phyloP scores from a whole-genome alignment of 2,797 vertebrate genomes.

The Channa striata region DNA sequence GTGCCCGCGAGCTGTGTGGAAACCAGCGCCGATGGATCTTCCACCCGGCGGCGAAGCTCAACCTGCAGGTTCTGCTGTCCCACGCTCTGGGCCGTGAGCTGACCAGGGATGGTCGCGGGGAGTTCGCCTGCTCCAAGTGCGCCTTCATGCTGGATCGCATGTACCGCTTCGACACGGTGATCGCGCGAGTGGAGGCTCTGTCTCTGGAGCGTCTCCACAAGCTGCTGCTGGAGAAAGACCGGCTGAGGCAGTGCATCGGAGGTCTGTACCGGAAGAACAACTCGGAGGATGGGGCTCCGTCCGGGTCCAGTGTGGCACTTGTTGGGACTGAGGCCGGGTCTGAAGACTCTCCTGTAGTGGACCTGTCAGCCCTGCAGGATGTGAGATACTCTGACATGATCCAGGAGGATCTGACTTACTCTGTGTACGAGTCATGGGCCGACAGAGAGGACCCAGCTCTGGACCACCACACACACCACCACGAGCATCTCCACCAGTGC shows the following conservation, averaged over 20 bases:
- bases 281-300: constrained; percentile 36
- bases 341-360: constrained; percentile 75
- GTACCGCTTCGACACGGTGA: constrained; percentile 90
- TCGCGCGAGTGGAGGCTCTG: constrained; percentile 89
- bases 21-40: constrained; percentile 97
- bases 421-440: constrained; percentile 92
- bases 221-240: constrained; percentile 93
- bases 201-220: constrained; percentile 91
- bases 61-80: constrained; percentile 92
- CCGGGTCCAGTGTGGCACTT: constrained; percentile 25
- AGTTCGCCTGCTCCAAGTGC: constrained; percentile 97
- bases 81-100: constrained; percentile 91
- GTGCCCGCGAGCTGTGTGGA: constrained; percentile 91
- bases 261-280: constrained; percentile 92
- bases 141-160: constrained; percentile 95
- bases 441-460: constrained; percentile 79
- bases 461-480: constrained; percentile 60
- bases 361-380: constrained; percentile 85
- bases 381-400: constrained; percentile 87
- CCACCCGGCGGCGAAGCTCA: constrained; percentile 90
- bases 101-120: constrained; percentile 88
- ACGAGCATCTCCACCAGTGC: constrained; percentile 61
- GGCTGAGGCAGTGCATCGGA: constrained; percentile 90
- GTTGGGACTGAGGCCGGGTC: constrained; percentile 33
- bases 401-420: constrained; percentile 92